Base-by-base conservation (phyloP, 2,888 invertebrate genomes). In the Polydrusus pterygomalis region DNA sequence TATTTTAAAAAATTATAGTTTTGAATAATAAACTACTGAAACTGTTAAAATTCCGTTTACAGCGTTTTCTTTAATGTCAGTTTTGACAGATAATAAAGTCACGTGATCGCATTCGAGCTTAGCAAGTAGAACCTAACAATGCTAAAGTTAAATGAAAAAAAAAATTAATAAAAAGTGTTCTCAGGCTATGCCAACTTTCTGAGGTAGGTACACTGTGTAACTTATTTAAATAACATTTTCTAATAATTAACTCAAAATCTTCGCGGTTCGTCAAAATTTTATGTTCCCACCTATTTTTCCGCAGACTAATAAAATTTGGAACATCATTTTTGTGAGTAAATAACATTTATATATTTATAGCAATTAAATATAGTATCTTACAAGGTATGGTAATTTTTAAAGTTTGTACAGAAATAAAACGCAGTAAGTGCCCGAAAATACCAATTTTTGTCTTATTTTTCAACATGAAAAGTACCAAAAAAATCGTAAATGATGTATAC, bases 391-490 rank as follows among this genome's bases (percentile, higher is more conserved):
- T 68, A 69, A 73, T 74, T 75, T 80, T 78, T 81, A 78, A n/a
- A 81, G 79, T 81, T 84, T 84, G 82, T 84, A 85, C 83, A 84
- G 83, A 83, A 83, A 76, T 68, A 81, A 82, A 77, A 78, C 79
- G 81, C 79, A 79, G 78, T 76, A 81, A 83, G 83, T 83, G 84
- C 82, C 79, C 75, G 78, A 77, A 63, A 76, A 79, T 78, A 79
- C 74, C 62, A 78, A 70, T 68, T 58, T 79, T 40, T 17, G 13
- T 13, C 34, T n/a, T 72, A 51, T 64, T 72, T 71, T 72, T 58
- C 47, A 40, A 60, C 60, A 78, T 38, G 67, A 68, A 70, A 69
- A 25, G 5, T 25, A 25, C 5, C 5, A 25, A n/a, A n/a, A n/a
- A n/a, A n/a, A n/a, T n/a, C n/a, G n/a, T n/a, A n/a, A n/a, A n/a